Evolutionary conservation across 2,888 invertebrate genomes (phyloP).

Genomic region (Muschampia plurimacula): DNA sequence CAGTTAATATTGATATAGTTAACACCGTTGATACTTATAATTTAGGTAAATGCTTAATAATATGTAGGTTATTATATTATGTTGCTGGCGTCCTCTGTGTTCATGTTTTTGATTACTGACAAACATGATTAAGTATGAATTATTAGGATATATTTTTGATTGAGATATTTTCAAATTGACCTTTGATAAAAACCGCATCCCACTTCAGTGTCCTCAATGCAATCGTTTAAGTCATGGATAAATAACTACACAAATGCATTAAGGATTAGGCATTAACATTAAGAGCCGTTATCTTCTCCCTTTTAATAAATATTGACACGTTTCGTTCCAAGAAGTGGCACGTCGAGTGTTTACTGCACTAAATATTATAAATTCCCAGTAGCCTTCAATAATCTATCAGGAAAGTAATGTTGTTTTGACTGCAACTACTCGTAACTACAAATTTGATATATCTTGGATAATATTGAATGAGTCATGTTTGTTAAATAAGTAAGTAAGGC

Average conservation of each 20-base stretch:
- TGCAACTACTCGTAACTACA: background rate
- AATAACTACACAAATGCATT: constrained; percentile 2
- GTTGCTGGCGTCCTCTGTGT: no score
- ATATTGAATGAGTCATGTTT: constrained; percentile 1
- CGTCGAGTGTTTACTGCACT: constrained; percentile 18
- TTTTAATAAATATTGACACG: constrained; percentile 32
- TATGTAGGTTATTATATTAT: no score
- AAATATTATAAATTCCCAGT: constrained; percentile 25
- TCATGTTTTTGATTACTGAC: background rate
- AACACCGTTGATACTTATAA: no score
- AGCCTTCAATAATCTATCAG: constrained; percentile 27
- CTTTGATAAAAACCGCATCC: constrained; percentile 1
- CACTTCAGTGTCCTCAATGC: constrained; percentile 1
- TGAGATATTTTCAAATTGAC: background rate
- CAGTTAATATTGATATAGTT: no score
- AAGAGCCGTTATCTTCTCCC: constrained; percentile 24
- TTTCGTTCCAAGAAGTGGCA: constrained; percentile 22
- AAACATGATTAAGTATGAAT: background rate
- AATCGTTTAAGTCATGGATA: background rate
- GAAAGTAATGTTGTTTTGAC: constrained; percentile 31
- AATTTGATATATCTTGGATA: background rate
- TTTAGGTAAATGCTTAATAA: no score
- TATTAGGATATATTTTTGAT: background rate
- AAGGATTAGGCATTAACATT: constrained; percentile 13
- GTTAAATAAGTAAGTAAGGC: constrained; percentile 30